Base-by-base conservation (phyloP, 2,113 vertebrate species). In the Calcarius ornatus region DNA sequence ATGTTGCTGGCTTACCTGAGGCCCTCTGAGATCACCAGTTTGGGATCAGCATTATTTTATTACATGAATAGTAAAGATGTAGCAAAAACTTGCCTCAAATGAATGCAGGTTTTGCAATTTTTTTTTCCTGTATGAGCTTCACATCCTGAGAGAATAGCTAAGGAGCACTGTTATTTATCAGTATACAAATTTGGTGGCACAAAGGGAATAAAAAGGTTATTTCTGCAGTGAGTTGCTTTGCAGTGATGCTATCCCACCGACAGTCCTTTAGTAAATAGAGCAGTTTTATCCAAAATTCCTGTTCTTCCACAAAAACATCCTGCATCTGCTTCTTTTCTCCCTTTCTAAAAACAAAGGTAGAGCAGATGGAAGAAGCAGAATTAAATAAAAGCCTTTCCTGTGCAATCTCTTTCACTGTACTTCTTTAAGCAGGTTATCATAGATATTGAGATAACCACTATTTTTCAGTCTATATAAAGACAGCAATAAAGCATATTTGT, bases 1-100 rank as follows among this genome's bases (percentile, higher is more conserved):
- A 88, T 92, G 77, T 92, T 88, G 38, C 88, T 88, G 92, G 96
- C 97, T 97, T 97, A 97, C 96, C 97, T 95, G 82, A 93, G 75
- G 25, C 88, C 57, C 87, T 94, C 78, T 93, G 82, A 87, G 89
- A 94, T 90, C 76, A 90, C 79, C 35, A 86, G 28, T 82, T 73
- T 75, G 56, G 82, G 61, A 81, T 91, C 90, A 70, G 50, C 63
- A 65, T 88, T 65, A 72, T 72, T 84, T 87, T 91, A 86, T 77
- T 80, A 54, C 31, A 89, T 53, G 54, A 80, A 70, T 21, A 88
- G 40, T 51, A 60, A 86, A 79, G 66, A 54, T 70, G 27, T 24
- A 69, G 84, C 81, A 94, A 90, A 72, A 90, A 70, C 69, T 30
- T 51, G 42, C 38, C 88, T n/a, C 38, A 86, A 73, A 33, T 66